Evolutionary conservation across 2,888 invertebrate species (phyloP).

Genomic region (Spodoptera picta): DNA sequence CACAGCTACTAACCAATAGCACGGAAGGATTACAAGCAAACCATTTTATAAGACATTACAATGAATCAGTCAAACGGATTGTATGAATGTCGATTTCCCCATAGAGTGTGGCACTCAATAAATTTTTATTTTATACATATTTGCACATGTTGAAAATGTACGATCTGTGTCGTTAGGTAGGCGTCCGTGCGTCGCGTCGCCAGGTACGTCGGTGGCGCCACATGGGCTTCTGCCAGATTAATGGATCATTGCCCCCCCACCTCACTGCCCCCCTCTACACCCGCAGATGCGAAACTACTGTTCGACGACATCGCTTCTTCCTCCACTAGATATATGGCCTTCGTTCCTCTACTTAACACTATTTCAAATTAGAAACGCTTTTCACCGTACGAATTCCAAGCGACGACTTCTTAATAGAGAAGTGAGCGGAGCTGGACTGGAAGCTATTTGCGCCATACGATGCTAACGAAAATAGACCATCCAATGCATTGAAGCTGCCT

Average conservation of each 20-base stretch:
- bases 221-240: conserved; percentile 94
- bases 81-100: conserved; percentile 36
- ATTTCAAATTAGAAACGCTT: conserved; percentile 53
- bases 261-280: conserved; percentile 65
- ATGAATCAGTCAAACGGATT: conserved; percentile 23
- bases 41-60: neutral
- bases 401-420: conserved; percentile 46
- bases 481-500: conserved; percentile 58
- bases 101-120: conserved; percentile 50
- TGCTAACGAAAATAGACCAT: conserved; percentile 55
- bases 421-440: conserved; percentile 35
- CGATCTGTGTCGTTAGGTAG: conserved; percentile 83
- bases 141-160: conserved; percentile 79
- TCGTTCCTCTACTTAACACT: conserved; percentile 74
- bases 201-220: conserved; percentile 91
- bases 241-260: conserved; percentile 93
- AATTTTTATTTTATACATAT: conserved; percentile 64
- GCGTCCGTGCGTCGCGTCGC: conserved; percentile 87
- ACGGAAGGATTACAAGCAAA: neutral
- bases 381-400: conserved; percentile 34
- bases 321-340: conserved; percentile 77
- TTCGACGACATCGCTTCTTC: conserved; percentile 81
- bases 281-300: conserved; percentile 83
- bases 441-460: conserved; percentile 61
- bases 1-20: too few relatives aligned